phyloP scores from a whole-genome alignment of 2,888 invertebrate species.

The Rhagonycha lutea region DNA sequence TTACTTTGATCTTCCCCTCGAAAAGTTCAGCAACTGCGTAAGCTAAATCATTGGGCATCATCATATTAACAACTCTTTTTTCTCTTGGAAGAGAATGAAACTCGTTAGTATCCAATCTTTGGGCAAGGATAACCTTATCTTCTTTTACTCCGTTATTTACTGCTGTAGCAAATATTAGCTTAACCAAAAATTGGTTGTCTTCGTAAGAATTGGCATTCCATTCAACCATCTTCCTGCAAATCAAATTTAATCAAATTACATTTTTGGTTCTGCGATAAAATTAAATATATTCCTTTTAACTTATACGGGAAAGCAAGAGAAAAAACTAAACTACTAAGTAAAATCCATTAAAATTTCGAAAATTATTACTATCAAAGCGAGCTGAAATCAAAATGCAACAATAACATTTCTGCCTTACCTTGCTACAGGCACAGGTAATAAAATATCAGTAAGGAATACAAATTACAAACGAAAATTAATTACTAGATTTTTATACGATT shows the following conservation, averaged over 20 bases:
- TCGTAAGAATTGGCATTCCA: background rate
- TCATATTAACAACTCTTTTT: background rate
- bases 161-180: background rate
- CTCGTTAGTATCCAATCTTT: background rate
- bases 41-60: background rate
- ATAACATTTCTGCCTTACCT: no score
- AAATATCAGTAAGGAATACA: no score
- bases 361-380: no score
- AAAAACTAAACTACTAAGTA: no score
- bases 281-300: background rate
- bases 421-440: no score
- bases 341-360: no score
- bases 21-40: background rate
- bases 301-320: background rate
- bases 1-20: background rate
- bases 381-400: no score
- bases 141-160: background rate
- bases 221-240: background rate
- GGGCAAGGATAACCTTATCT: background rate
- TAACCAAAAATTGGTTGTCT: background rate
- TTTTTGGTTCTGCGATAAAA: no score
- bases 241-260: no score
- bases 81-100: background rate
- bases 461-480: no score
- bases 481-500: no score